Conservation (phyloP, 2,113 vertebrate genomes). For the Calyptomena viridis region DNA sequence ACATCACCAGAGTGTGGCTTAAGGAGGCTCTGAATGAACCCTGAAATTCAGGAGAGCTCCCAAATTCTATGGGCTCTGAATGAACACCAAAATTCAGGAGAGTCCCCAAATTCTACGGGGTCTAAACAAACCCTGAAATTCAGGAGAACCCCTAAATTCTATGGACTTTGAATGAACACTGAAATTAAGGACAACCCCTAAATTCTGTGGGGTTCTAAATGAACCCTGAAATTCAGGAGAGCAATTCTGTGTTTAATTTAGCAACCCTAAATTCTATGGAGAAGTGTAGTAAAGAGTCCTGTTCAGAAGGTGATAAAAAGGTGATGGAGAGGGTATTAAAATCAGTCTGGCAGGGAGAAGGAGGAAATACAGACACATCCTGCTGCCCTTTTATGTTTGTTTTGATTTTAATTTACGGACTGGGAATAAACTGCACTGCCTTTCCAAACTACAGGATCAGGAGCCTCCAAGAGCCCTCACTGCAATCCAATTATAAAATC, state of each 20-base stretch:
- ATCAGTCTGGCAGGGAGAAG: neutral
- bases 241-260: too few species aligned
- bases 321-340: neutral
- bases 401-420: neutral
- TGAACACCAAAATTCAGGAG: rapidly evolving
- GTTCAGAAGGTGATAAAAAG: neutral
- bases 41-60: neutral
- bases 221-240: neutral
- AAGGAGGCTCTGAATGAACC: neutral
- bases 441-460: neutral
- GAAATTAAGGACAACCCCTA: neutral
- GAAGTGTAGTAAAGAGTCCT: neutral
- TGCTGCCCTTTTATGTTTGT: rapidly evolving
- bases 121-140: neutral
- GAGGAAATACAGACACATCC: neutral
- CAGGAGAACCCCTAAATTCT: neutral
- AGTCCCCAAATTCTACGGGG: rapidly evolving
- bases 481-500: neutral
- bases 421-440: neutral
- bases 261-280: rapidly evolving
- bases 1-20: neutral
- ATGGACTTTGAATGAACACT: rapidly evolving
- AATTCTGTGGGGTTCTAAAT: rapidly evolving
- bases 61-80: neutral
- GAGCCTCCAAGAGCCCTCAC: neutral